These are phyloP conservation scores for Peromyscus maniculatus DNA, from an alignment of 2,113 vertebrate species.

Conservation along the genomic window DNA sequence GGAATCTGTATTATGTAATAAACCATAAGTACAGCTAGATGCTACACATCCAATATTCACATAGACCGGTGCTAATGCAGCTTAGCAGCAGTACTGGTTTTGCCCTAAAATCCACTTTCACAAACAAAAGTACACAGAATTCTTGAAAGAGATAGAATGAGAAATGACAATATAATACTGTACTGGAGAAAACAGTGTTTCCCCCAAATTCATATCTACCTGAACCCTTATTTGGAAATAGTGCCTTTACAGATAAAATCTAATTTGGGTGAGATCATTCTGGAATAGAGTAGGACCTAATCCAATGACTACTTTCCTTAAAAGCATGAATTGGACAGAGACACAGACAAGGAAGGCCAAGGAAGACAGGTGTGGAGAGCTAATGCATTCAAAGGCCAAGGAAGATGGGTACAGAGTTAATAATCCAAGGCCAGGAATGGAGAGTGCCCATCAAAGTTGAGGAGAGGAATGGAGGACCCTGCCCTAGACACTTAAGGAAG, in stretches of 20 bases:
- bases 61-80: neutral
- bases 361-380: neutral
- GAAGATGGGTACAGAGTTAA: neutral
- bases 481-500: neutral
- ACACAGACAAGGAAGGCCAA: neutral
- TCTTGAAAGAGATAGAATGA: neutral
- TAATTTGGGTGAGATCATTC: neutral
- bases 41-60: neutral
- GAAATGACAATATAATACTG: neutral
- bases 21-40: neutral
- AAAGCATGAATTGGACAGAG: neutral
- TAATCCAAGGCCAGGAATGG: neutral
- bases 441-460: neutral
- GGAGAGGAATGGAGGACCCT: too few relatives aligned
- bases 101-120: constrained; percentile 8
- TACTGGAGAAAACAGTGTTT: neutral
- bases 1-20: neutral
- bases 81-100: neutral
- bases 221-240: neutral
- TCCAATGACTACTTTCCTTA: neutral
- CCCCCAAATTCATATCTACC: neutral
- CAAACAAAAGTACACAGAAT: constrained; percentile 13
- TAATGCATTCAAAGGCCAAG: neutral
- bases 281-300: neutral
- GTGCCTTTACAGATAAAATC: neutral